These are phyloP conservation scores for Drosophila robusta DNA, from an alignment of 2,888 invertebrate genomes.

Conservation along the genomic window DNA sequence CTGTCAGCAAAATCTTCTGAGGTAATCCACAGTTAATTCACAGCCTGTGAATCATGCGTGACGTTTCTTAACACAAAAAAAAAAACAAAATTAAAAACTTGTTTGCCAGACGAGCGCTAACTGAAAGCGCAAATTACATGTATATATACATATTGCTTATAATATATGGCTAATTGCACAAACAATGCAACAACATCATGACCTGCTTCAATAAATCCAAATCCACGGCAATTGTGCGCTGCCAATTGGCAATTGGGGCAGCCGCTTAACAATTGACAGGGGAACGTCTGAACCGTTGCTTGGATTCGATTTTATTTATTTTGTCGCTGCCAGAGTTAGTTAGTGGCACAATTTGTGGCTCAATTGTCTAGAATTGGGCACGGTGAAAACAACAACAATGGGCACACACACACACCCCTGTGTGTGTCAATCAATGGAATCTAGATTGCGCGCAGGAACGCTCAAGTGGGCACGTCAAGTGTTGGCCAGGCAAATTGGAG, in stretches of 20 bases:
- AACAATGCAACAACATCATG: constrained; percentile 56
- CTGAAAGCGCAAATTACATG: constrained; percentile 43
- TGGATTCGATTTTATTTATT: constrained; percentile 36
- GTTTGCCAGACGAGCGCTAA: constrained; percentile 36
- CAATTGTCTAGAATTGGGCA: constrained; percentile 59
- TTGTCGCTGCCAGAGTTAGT: constrained; percentile 51
- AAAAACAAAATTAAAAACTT: constrained; percentile 33
- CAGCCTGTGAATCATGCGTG: constrained; percentile 54
- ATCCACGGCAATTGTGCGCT: constrained; percentile 28
- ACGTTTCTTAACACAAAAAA: constrained; percentile 37
- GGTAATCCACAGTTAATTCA: constrained; percentile 45
- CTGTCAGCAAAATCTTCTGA: constrained; percentile 33
- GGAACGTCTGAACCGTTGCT: constrained; percentile 60
- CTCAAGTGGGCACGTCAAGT: constrained; percentile 34
- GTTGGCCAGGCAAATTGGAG: constrained; percentile 41
- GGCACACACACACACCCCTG: constrained; percentile 1
- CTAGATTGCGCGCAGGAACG: constrained; percentile 18
- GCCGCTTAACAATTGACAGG: constrained; percentile 50
- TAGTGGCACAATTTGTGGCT: constrained; percentile 50
- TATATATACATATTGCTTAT: constrained; percentile 18
- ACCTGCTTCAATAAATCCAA: constrained; percentile 71
- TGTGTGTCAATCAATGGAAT: constrained; percentile 52
- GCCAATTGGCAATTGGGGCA: constrained; percentile 47
- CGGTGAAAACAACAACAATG: constrained; percentile 39
- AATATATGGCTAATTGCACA: constrained; percentile 53